phyloP scores from a whole-genome alignment of 2,888 invertebrate species.

The Troilus luridus region DNA sequence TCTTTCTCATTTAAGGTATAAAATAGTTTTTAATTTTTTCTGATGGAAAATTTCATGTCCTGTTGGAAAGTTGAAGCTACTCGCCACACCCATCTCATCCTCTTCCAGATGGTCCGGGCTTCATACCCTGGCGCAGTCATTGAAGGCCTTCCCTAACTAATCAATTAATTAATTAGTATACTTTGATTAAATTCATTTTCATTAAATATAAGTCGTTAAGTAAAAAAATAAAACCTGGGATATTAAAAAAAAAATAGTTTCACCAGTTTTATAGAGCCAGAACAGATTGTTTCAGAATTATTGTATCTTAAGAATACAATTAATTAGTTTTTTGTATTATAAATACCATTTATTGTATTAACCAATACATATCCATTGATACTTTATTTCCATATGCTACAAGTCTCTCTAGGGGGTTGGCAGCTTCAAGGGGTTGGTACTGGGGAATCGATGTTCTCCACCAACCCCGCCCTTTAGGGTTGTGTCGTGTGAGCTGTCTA shows the following conservation, averaged over 20 bases:
- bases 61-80: not conserved
- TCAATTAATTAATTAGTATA: not conserved
- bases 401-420: not conserved
- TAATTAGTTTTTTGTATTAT: not conserved
- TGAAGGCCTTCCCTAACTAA: not conserved
- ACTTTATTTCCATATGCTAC: not conserved
- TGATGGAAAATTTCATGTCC: too few relatives aligned
- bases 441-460: not conserved
- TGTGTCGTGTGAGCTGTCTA: not conserved
- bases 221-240: not conserved
- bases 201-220: not conserved
- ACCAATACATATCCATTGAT: not conserved
- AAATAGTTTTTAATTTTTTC: too few relatives aligned
- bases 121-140: not conserved
- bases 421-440: not conserved
- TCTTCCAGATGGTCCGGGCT: not conserved
- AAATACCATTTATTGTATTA: not conserved
- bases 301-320: not conserved
- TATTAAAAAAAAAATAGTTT: too few relatives aligned
- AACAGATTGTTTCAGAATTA: not conserved
- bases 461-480: not conserved
- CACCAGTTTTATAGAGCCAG: not conserved
- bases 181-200: not conserved
- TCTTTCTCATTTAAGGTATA: too few relatives aligned
- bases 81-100: not conserved